These are phyloP conservation scores for Leptinotarsa tumamoca DNA, from an alignment of 2,888 invertebrate species.

Conservation along the genomic window DNA sequence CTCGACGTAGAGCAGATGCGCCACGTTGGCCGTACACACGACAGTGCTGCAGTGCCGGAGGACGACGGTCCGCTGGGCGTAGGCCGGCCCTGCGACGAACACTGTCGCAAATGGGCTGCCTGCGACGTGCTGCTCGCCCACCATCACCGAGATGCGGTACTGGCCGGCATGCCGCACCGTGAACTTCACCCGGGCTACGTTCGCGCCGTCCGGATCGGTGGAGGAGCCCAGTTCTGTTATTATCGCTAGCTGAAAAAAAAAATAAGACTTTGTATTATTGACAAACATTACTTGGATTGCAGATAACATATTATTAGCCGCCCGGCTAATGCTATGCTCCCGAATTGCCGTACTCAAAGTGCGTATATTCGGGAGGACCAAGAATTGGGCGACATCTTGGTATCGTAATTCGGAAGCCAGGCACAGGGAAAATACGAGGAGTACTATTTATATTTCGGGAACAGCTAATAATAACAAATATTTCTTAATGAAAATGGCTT, in stretches of 20 bases:
- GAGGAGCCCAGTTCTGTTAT: conserved; percentile 90
- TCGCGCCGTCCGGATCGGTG: conserved; percentile 85
- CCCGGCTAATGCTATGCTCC: too few relatives aligned
- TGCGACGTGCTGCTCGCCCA: conserved; percentile 83
- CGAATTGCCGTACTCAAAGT: too few relatives aligned
- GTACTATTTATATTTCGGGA: too few relatives aligned
- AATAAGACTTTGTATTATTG: background rate
- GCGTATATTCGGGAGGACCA: too few relatives aligned
- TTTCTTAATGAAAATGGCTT: too few relatives aligned
- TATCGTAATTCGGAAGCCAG: too few relatives aligned
- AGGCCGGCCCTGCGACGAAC: conserved; percentile 86
- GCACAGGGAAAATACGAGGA: too few relatives aligned
- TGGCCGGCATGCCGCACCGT: conserved; percentile 91
- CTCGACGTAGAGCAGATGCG: conserved; percentile 84
- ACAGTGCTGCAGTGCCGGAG: conserved; percentile 86
- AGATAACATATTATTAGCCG: too few relatives aligned
- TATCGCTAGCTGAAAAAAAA: conserved; percentile 75
- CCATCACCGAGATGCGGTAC: conserved; percentile 87
- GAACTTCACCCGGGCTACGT: conserved; percentile 90
- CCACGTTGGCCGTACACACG: conserved; percentile 82
- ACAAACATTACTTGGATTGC: too few relatives aligned
- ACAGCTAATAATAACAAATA: too few relatives aligned
- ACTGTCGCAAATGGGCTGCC: conserved; percentile 88
- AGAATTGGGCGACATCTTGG: too few relatives aligned
- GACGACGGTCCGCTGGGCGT: conserved; percentile 86